phyloP scores from a whole-genome alignment of 2,113 vertebrate species.

The Dinomys branickii region DNA sequence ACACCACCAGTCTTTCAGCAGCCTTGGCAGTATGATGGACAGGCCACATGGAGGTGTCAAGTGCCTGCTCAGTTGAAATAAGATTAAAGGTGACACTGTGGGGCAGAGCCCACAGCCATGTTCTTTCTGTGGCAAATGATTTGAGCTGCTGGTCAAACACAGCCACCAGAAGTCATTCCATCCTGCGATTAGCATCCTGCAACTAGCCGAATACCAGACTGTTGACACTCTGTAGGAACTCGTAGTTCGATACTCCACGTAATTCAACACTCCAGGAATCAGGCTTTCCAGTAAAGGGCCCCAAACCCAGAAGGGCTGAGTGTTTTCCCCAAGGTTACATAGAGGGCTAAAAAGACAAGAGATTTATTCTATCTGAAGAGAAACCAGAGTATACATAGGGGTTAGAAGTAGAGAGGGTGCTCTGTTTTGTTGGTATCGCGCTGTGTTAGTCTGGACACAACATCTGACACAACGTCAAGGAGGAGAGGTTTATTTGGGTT shows the following conservation, averaged over 20 bases:
- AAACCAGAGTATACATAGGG: no score
- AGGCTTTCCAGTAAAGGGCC: neutral
- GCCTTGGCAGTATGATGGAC: neutral
- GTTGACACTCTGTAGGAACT: neutral
- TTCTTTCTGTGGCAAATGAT: neutral
- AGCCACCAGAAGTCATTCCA: neutral
- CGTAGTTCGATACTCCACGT: neutral
- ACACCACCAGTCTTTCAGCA: neutral
- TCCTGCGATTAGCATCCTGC: accelerated
- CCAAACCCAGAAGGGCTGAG: neutral
- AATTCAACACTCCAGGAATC: accelerated
- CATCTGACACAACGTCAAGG: neutral
- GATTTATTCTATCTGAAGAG: no score
- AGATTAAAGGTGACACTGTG: neutral
- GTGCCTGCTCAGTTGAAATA: neutral
- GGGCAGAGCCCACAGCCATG: neutral
- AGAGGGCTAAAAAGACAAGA: no score
- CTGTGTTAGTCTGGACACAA: neutral
- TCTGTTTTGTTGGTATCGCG: neutral
- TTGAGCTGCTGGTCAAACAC: neutral
- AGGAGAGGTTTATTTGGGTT: neutral
- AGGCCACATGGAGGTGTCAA: neutral
- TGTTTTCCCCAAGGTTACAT: neutral
- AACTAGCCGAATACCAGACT: no score
- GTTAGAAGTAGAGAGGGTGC: neutral